Conservation (phyloP, 2,797 vertebrate genomes). For the Manis javanica region DNA sequence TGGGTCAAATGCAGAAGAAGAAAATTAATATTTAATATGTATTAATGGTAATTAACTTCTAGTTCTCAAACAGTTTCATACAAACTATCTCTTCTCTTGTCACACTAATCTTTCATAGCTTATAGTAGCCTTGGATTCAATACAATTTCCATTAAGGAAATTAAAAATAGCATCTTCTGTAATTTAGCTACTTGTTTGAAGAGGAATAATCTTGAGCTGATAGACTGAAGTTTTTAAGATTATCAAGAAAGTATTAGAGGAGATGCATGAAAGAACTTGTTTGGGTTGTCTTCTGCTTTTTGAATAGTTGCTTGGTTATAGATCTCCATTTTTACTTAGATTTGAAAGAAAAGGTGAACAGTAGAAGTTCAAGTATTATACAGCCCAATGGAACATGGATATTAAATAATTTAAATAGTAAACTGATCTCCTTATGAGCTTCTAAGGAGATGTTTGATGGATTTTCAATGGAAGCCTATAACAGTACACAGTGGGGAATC, state of each 20-base stretch:
- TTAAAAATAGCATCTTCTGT: not conserved
- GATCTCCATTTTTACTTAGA: not conserved
- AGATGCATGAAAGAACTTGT: not conserved
- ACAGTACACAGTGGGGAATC: not conserved
- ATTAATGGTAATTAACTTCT: not conserved
- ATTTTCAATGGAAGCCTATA: not conserved
- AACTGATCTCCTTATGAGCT: constrained; percentile 12
- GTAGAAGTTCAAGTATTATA: not conserved
- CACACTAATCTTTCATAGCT: not conserved
- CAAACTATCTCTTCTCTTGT: not conserved
- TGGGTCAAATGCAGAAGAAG: not conserved
- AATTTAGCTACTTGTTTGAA: not conserved
- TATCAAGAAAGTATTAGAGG: not conserved
- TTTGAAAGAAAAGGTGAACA: not conserved
- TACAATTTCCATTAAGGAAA: not conserved
- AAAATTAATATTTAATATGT: not conserved
- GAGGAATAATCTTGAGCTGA: not conserved
- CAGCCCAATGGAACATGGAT: not conserved
- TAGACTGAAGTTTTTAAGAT: not conserved
- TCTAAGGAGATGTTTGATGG: not conserved
- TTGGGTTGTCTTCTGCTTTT: not conserved
- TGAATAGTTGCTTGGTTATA: not conserved
- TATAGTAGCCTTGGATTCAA: not conserved
- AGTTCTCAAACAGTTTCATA: not conserved
- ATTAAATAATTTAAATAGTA: constrained; percentile 6